phyloP scores from a whole-genome alignment of 2,797 vertebrate genomes.

The Chelon auratus region DNA sequence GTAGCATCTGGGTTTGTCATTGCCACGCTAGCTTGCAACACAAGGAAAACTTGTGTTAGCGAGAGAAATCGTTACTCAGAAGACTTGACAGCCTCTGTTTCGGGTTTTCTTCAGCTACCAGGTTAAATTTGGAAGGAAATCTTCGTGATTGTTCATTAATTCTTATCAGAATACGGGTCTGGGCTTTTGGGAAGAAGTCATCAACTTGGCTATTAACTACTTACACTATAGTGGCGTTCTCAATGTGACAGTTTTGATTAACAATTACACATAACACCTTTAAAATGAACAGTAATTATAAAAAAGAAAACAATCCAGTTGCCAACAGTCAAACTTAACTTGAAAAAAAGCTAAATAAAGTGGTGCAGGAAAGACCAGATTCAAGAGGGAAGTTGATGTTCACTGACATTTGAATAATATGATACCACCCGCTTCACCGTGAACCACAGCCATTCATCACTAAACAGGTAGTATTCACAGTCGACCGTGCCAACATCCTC shows the following conservation, averaged over 20 bases:
- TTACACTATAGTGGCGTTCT: conserved; percentile 33
- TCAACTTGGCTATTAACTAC: conserved; percentile 10
- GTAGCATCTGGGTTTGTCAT: conserved; percentile 28
- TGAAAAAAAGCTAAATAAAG: conserved; percentile 50
- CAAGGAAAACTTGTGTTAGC: conserved; percentile 31
- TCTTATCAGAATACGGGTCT: too few species aligned
- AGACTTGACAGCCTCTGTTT: conserved; percentile 3
- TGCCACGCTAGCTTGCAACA: conserved; percentile 21
- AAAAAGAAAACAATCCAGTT: conserved; percentile 66
- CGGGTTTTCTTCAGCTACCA: neutral
- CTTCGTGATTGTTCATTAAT: neutral
- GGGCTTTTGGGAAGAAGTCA: too few species aligned
- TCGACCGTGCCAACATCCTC: conserved; percentile 19
- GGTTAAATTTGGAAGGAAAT: neutral
- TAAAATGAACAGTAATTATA: conserved; percentile 41
- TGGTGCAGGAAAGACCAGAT: conserved; percentile 63
- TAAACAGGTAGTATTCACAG: conserved; percentile 36
- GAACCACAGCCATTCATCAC: conserved; percentile 29
- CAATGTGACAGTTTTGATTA: conserved; percentile 42
- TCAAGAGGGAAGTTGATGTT: conserved; percentile 63
- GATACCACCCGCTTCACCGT: conserved; percentile 30
- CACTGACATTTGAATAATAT: conserved; percentile 56
- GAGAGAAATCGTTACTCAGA: neutral
- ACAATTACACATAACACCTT: conserved; percentile 55
- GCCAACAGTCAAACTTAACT: conserved; percentile 59